Percentiles rank a stretch among this genome's conserved stretches.
Evolutionary conservation across 2,113 vertebrate species (phyloP).

Genomic region (Noturus placidus): DNA sequence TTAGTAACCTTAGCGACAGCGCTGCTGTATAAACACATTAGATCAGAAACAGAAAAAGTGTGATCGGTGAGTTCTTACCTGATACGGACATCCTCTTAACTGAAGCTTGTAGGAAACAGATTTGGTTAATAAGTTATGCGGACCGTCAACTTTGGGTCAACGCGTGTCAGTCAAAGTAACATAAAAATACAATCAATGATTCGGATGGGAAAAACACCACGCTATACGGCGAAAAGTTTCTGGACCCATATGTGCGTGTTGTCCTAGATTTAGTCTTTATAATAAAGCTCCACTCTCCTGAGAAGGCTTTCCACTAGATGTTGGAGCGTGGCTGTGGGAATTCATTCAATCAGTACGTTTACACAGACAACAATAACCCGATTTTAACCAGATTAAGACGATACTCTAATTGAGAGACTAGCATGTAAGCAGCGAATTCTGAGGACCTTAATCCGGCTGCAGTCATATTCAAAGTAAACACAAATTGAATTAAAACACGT

Average conservation of each 20-base stretch:
- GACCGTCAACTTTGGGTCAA: background rate
- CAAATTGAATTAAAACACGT: too few relatives aligned
- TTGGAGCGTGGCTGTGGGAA: background rate
- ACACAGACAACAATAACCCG: too few relatives aligned
- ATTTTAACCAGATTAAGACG: too few relatives aligned
- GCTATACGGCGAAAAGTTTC: background rate
- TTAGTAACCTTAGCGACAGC: background rate
- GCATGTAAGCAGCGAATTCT: too few relatives aligned
- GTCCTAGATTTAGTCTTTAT: background rate
- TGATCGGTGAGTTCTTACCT: slow-evolving; percentile 2
- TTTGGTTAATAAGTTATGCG: slow-evolving; percentile 24
- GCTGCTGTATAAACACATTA: slow-evolving; percentile 19
- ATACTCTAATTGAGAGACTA: too few relatives aligned
- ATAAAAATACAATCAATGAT: slow-evolving; percentile 2
- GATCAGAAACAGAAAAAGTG: background rate
- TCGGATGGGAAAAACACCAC: background rate
- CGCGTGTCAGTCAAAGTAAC: background rate
- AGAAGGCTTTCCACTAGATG: background rate
- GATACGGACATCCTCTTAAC: slow-evolving; percentile 28
- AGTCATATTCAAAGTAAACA: too few relatives aligned
- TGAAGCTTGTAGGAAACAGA: slow-evolving; percentile 23
- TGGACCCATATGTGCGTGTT: background rate
- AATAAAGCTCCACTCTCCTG: background rate
- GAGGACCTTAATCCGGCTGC: too few relatives aligned
- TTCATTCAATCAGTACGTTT: background rate